phyloP scores from a whole-genome alignment of 2,113 vertebrate genomes.

The Chlorocebus sabaeus region DNA sequence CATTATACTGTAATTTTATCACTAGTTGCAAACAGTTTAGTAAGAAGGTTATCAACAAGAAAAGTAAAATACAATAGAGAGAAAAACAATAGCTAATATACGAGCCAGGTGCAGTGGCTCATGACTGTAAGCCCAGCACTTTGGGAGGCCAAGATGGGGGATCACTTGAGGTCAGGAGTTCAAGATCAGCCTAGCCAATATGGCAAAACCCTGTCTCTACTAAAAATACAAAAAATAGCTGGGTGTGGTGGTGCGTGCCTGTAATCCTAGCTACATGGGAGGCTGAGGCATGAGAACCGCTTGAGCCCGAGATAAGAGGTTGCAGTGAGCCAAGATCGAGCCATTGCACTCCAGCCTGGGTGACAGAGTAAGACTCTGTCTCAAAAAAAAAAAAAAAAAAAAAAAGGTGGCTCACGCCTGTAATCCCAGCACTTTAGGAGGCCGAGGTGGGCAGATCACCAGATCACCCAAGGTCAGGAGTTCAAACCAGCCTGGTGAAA shows the following conservation, averaged over 20 bases:
- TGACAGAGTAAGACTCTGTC: no score
- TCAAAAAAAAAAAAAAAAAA: no score
- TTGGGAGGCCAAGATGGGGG: not conserved
- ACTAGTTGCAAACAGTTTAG: constrained; percentile 16
- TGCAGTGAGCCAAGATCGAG: no score
- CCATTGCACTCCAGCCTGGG: no score
- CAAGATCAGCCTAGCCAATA: not conserved
- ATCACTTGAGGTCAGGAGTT: not conserved
- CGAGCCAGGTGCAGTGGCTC: no score
- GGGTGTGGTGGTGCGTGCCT: not conserved
- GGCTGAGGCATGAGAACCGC: not conserved
- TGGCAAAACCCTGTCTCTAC: not conserved
- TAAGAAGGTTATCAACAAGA: constrained; percentile 1
- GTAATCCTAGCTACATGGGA: not conserved
- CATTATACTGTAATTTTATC: constrained; percentile 21
- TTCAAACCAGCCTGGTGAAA: not conserved
- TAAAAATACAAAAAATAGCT: not conserved
- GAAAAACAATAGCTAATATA: constrained; percentile 11
- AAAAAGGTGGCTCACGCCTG: no score
- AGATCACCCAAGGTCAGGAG: not conserved
- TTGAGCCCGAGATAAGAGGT: not conserved
- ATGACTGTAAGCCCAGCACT: not conserved
- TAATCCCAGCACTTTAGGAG: no score
- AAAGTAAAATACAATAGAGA: not conserved
- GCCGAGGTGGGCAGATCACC: no score